These are phyloP conservation scores for Miichthys miiuy DNA, from an alignment of 2,797 vertebrate genomes.

Conservation along the genomic window DNA sequence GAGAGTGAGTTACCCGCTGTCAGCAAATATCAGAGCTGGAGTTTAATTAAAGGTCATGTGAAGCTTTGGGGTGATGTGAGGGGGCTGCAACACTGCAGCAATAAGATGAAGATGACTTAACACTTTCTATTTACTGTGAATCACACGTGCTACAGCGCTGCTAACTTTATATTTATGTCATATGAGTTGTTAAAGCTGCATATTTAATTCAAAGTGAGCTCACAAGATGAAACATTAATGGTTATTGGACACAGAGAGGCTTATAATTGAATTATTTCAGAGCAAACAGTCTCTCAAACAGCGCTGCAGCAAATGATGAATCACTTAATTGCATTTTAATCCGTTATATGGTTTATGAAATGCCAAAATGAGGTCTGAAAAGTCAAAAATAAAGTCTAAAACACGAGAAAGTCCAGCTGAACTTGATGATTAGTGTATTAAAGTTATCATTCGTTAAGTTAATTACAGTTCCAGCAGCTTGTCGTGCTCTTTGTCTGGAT, in stretches of 20 bases:
- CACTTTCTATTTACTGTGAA: neutral
- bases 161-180: neutral
- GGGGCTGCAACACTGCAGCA: neutral
- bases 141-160: neutral
- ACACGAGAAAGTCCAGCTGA: no score
- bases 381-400: no score
- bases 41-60: neutral
- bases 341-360: neutral
- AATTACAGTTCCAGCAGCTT: neutral
- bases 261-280: neutral
- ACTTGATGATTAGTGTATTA: neutral
- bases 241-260: neutral
- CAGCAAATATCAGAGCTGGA: neutral
- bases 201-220: neutral
- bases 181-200: neutral
- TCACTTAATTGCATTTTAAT: rapidly evolving
- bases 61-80: neutral
- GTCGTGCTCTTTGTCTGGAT: no score
- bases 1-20: slow-evolving; percentile 90
- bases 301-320: neutral
- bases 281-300: neutral
- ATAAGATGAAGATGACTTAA: neutral
- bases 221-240: neutral
- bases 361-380: neutral
- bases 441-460: neutral